Evolutionary conservation across 2,113 vertebrate species (phyloP), one percentile per base, ranked within the genome.

Genomic region (Aptenodytes patagonicus): DNA sequence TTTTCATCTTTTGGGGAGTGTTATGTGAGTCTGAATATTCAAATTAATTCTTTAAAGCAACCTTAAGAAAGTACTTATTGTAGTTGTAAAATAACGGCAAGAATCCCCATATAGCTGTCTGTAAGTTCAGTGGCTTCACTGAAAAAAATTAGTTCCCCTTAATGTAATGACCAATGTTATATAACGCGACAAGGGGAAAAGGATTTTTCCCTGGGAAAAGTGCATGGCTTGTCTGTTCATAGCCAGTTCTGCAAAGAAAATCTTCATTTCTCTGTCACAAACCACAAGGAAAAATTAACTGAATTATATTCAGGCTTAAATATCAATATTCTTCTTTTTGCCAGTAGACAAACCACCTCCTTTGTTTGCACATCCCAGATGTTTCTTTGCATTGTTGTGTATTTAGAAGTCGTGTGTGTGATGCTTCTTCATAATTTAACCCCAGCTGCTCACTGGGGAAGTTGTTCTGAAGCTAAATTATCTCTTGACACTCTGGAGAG

Each of bases 401-500:
- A 61, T 55, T 69, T 92, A 40, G 77, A 75, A 96, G 26, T 69
- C 2, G 0, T 49, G 57, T 49, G n/a, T 77, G 11, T 49, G 51
- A 78, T n/a, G 29, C 68, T 94, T 93, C 65, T 93, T 94, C 58
- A 6, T 70, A 44, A 58, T 85, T 87, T 83, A 87, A 91, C 36
- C 64, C n/a, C 44, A 38, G 72, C 61, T 85, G 24, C 40, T 95
- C 64, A 25, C 38, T 51, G 60, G 71, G n/a, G 15, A 87, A 73
- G 84, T 78, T 92, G 24, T n/a, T 91, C 60, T 93, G 11, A 91
- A 84, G 89, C 28, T 88, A 90, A 96, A 90, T 96, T 96, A 78
- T 97, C 95, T 51, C 93, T 88, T 97, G 92, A 89, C 51, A 17
- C 54, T 96, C 51, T 93, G 72, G 57, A 87, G 81, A 94, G 68